A percentile compares a stretch with the other conserved stretches of the same genome.
These are phyloP conservation scores for Stomatorhinus ivindoensis DNA, from an alignment of 2,113 vertebrate species.

Conservation along the genomic window DNA sequence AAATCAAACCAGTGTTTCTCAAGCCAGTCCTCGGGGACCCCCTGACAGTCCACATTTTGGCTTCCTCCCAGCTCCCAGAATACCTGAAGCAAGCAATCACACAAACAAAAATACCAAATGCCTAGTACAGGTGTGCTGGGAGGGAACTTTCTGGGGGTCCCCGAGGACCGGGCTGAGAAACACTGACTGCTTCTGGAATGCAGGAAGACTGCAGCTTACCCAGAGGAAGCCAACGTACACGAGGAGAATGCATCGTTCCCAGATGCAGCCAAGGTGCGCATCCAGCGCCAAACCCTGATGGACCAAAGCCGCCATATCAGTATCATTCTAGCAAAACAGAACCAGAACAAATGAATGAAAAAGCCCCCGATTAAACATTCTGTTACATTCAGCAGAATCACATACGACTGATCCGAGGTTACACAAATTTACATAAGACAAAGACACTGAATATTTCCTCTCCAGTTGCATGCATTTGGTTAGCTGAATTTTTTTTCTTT, in stretches of 20 bases:
- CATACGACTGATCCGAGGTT: neutral
- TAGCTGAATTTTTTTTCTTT: neutral
- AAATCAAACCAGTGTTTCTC: neutral
- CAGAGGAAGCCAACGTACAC: neutral
- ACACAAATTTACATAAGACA: neutral
- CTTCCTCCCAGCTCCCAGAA: neutral
- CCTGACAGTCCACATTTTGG: neutral
- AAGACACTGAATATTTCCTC: neutral
- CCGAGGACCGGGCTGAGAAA: neutral
- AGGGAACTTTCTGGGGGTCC: neutral
- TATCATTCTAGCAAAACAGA: neutral
- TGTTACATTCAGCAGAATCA: neutral
- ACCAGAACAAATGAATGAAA: neutral
- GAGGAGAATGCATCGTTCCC: neutral
- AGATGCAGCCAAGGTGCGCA: neutral
- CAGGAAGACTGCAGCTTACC: neutral
- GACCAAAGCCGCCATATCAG: neutral
- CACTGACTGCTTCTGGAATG: neutral
- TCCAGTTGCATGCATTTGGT: neutral
- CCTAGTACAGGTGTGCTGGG: neutral
- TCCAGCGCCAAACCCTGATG: neutral
- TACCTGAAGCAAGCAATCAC: neutral
- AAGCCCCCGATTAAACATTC: neutral
- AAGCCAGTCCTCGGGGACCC: neutral
- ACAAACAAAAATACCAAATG: neutral